Percentiles rank a stretch among this genome's conserved stretches.
Conservation (phyloP, 2,797 vertebrate species). For the Acrocephalus scirpaceus region DNA sequence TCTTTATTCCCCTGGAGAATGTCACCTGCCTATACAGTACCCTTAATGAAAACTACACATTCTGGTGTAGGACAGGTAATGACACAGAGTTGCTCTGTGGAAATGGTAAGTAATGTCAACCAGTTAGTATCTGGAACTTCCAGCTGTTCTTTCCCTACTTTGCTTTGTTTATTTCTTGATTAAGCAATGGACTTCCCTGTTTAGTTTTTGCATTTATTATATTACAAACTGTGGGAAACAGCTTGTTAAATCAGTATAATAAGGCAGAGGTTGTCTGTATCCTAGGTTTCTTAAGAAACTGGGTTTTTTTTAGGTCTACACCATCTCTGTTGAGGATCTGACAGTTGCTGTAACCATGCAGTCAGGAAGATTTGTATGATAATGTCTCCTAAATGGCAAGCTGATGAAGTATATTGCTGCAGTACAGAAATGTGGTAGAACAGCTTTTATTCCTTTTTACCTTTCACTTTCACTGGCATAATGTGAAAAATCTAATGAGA, state of each 20-base stretch:
- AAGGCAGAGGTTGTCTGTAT: background rate
- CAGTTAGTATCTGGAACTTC: background rate
- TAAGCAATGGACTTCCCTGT: background rate
- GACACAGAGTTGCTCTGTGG: background rate
- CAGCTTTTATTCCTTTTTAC: background rate
- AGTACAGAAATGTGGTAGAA: background rate
- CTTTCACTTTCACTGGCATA: background rate
- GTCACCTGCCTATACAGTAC: background rate
- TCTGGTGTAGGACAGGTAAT: background rate
- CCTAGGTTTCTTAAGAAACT: background rate
- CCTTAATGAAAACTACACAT: background rate
- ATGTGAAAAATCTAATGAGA: background rate
- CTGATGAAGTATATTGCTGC: background rate
- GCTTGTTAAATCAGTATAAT: background rate
- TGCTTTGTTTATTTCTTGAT: background rate
- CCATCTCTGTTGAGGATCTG: background rate
- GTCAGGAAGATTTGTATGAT: background rate
- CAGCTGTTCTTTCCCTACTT: background rate
- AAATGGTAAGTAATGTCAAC: background rate
- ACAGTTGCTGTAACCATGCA: background rate
- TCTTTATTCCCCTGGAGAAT: background rate
- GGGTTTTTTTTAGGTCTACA: fast-evolving
- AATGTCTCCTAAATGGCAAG: background rate
- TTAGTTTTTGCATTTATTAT: background rate
- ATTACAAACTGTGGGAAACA: background rate